Base-by-base conservation (phyloP, 2,797 vertebrate species). In the Novumbra hubbsi region DNA sequence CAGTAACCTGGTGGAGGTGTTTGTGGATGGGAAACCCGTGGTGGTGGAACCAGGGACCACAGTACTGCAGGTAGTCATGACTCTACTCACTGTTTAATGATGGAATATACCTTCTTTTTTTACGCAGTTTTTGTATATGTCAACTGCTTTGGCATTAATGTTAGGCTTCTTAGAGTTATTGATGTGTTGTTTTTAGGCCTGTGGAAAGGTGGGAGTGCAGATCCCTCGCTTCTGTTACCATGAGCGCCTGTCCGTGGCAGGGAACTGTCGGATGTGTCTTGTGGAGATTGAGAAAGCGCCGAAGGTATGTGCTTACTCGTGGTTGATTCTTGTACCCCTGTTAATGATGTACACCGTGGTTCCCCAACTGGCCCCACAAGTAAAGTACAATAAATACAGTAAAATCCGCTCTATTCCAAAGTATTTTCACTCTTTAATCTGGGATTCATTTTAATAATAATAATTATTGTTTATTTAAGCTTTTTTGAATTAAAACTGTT, bases 141-240 rank as follows among this genome's bases (percentile, higher is more conserved):
- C 24, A 52, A 57, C 55, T 55, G 52, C 52, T 30, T 12, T 3
- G 34, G 41, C 49, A 27, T 5, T 69, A 7, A 38, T 19, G 48
- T 50, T 15, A 67, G 34, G 12, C 14, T 41, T 2, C 55, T 70
- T 27, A 78, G 15, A 52, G 24, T 66, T 76, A 63, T 24, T 50
- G 71, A 21, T 62, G 49, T 78, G 79, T 67, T 62, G 52, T 84
- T 50, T 65, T 0, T 81, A 98, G 97, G 96, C 96, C 28, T 98
- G 97, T 86, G 96, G 97, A 85, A 96, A 95, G 80, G 94, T 94
- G 83, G 96, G 96, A 71, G 92, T 98, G 82, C 97, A 96, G 89
- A 96, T 96, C 75, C 95, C 95, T 74, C 94, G 95, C 3, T 96
- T 96, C 87, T 96, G 95, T 88, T 96, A 96, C 32, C 95, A 96